Percentiles rank a stretch among this genome's conserved stretches.
phyloP scores from a whole-genome alignment of 1,140 invertebrate genomes.

The Drosophila pectinifera region DNA sequence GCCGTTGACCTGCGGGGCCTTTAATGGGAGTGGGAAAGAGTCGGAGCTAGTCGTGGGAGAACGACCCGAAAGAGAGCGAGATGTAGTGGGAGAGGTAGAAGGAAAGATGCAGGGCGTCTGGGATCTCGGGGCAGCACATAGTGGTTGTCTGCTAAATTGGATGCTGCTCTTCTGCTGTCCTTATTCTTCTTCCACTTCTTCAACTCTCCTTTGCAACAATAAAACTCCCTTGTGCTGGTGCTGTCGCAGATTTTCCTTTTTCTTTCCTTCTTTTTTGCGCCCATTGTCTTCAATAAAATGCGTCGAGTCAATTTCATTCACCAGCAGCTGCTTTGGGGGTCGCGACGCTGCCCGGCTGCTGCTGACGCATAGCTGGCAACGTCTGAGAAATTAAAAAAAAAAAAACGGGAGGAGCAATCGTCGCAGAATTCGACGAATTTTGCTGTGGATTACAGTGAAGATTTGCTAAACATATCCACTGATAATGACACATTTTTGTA shows the following conservation, averaged over 20 bases:
- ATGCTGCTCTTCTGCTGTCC: constrained; percentile 49
- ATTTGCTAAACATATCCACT: neutral
- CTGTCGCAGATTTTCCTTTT: constrained; percentile 30
- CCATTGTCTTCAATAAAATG: constrained; percentile 71
- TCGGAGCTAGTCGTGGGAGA: constrained; percentile 37
- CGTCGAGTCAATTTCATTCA: constrained; percentile 71
- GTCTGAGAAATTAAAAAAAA: constrained; percentile 16
- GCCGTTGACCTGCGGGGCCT: constrained; percentile 60
- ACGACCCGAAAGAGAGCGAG: constrained; percentile 14
- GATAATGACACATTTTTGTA: neutral
- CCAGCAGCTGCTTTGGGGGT: constrained; percentile 53
- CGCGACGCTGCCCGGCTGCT: constrained; percentile 22
- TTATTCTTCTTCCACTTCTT: constrained; percentile 29
- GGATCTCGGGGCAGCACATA: constrained; percentile 26
- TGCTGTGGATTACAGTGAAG: constrained; percentile 19
- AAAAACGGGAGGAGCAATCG: constrained; percentile 13
- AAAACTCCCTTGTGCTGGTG: constrained; percentile 63
- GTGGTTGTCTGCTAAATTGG: constrained; percentile 68
- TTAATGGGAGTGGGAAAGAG: constrained; percentile 23
- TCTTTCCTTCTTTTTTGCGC: constrained; percentile 29
- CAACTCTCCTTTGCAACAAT: constrained; percentile 42
- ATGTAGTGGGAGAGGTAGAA: constrained; percentile 1
- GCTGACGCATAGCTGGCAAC: constrained; percentile 64
- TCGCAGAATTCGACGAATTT: constrained; percentile 59
- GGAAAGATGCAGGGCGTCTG: constrained; percentile 35